Conservation (phyloP, 2,797 vertebrate species). For the Sebastes trivittatus region DNA sequence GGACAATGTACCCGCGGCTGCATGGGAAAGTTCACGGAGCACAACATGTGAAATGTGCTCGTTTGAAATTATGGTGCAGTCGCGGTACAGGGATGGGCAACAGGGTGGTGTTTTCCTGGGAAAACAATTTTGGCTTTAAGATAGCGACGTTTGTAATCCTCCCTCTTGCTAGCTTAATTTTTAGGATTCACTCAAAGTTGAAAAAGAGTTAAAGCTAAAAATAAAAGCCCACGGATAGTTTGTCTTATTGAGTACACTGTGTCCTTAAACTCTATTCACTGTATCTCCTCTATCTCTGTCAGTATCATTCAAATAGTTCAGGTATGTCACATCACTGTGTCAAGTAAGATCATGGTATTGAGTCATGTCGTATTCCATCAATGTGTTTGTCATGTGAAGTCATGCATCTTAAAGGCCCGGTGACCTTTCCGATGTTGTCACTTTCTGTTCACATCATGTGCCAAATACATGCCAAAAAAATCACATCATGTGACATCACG, state of each 20-base stretch:
- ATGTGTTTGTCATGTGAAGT: neutral
- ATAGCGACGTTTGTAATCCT: neutral
- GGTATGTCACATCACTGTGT: neutral
- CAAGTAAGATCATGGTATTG: neutral
- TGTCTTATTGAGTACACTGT: neutral
- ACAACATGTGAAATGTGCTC: constrained; percentile 27
- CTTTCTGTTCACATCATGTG: neutral
- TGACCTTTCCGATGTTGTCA: neutral
- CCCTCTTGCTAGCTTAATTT: neutral
- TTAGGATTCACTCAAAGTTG: neutral
- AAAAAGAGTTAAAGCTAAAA: neutral
- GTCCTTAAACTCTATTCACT: neutral
- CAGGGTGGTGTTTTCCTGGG: neutral
- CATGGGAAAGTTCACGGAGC: constrained; percentile 43
- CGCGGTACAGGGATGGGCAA: neutral
- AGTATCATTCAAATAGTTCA: neutral
- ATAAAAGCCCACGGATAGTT: neutral
- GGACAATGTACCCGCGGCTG: neutral
- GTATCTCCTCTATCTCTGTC: neutral
- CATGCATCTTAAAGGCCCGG: neutral
- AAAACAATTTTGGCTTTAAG: constrained; percentile 5
- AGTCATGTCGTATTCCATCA: neutral
- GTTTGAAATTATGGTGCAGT: constrained; percentile 13
- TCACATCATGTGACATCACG: neutral
- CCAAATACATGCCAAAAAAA: neutral